Evolutionary conservation across 2,113 vertebrate genomes (phyloP).

Genomic region (Rhineura floridana): DNA sequence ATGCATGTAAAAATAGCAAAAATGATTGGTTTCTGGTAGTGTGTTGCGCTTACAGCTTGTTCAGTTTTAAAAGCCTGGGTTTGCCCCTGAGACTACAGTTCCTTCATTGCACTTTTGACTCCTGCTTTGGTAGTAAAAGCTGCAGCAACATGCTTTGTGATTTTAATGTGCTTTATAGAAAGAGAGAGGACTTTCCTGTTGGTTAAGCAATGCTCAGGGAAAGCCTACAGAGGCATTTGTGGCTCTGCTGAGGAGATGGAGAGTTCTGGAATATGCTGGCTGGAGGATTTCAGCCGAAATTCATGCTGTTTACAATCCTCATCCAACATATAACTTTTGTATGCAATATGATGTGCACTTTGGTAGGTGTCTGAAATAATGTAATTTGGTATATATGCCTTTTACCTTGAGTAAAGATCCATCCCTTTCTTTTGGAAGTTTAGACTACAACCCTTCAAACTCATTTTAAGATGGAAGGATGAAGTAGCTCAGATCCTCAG

Average conservation of each 20-base stretch:
- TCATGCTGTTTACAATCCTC: not conserved
- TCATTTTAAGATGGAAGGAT: not conserved
- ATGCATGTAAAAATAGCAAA: not conserved
- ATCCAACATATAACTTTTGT: not conserved
- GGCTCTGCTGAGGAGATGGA: not conserved
- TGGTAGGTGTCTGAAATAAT: not conserved
- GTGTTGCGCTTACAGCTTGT: not conserved
- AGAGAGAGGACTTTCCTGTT: not conserved
- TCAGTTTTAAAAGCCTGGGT: not conserved
- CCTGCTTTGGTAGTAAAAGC: slow-evolving; percentile 13
- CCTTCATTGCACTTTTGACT: not conserved
- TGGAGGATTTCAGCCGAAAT: accelerated
- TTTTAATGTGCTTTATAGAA: slow-evolving; percentile 9
- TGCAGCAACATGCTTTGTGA: slow-evolving; percentile 2
- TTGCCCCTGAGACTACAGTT: not conserved
- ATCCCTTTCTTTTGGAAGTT: not conserved
- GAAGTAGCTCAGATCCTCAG: not conserved
- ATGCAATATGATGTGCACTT: not conserved
- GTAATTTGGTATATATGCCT: not conserved
- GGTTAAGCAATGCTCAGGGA: not conserved
- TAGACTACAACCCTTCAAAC: not conserved
- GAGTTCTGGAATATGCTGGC: not conserved
- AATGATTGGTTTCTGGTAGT: not conserved
- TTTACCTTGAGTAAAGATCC: not conserved
- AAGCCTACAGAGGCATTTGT: not conserved